A percentile compares a stretch with the other conserved stretches of the same genome.
These are phyloP conservation scores for Kuschelorhynchus macadamiae DNA, from an alignment of 2,888 invertebrate genomes.

Conservation along the genomic window DNA sequence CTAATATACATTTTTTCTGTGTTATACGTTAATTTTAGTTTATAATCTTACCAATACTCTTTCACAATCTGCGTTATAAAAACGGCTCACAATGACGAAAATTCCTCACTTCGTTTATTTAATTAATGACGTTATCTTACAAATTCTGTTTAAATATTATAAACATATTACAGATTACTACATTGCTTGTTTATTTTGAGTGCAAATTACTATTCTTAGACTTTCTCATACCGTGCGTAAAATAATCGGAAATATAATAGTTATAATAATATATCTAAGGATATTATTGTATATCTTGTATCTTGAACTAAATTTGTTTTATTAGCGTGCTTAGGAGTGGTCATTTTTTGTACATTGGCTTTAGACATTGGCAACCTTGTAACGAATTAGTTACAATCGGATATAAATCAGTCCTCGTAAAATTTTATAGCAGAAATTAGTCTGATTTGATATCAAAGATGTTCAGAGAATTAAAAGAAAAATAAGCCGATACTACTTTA, in stretches of 20 bases:
- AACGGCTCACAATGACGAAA: background rate
- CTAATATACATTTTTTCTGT: no score
- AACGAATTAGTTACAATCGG: no score
- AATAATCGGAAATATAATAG: background rate
- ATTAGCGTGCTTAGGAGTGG: no score
- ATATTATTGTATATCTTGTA: background rate
- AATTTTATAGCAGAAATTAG: no score
- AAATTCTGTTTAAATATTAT: slow-evolving; percentile 2
- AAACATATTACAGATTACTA: background rate
- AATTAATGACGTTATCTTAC: background rate
- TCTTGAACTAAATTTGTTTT: background rate
- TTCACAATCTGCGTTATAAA: slow-evolving; percentile 2
- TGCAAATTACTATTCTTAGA: background rate
- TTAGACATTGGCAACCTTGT: no score
- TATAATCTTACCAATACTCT: background rate
- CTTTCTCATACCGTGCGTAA: background rate
- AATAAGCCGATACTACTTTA: no score
- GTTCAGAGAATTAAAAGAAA: no score
- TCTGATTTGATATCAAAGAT: no score
- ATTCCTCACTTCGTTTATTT: slow-evolving; percentile 2
- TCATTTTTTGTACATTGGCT: no score
- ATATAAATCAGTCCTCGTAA: no score
- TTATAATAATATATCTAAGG: background rate
- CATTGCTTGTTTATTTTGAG: background rate
- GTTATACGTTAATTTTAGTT: no score